Evolutionary conservation across 2,888 invertebrate genomes (phyloP), one percentile per base, ranked within the genome.

Genomic region (Stegana nigrithorax): DNA sequence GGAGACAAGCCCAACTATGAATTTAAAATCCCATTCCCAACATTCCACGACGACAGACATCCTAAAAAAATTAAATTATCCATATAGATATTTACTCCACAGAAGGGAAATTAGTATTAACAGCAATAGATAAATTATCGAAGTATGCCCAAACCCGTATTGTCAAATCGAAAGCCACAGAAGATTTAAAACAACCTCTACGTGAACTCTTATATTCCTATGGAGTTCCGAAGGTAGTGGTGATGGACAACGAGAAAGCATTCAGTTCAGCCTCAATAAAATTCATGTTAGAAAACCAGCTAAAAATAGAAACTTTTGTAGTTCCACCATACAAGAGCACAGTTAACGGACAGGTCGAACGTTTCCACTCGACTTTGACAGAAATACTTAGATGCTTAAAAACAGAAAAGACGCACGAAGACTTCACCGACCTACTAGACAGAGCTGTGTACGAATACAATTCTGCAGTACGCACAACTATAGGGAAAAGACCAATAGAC

Each of bases 61-160:
- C 69, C 66, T 2, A 63, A 63, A 36, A 62, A 64, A 65, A 63
- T 6, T 65, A 70, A 17, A 67, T 57, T 6, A 12, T 68, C 0
- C 67, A 70, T 39, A 61, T 71, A 2, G 68, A 70, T 26, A 67
- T 68, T 14, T 65, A 44, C 39, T 47, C 55, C 2, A 65, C 68
- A 4, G 36, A 39, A 1, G 56, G 65, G 23, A 60, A 45, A 26
- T n/a, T 51, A 12, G 56, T 62, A 12, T 45, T 63, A 4, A 66
- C 66, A 3, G 63, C 66, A 1, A 60, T 63, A 19, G 68, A 68
- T 36, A 70, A 67, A 60, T 62, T 67, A 12, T 47, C 63, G 1
- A 68, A 69, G 56, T 64, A 59, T n/a, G 63, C 64, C 10, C 36
- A 68, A 8, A 14, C 5, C 14, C 10, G 10, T n/a, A 6, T 36